phyloP scores from a whole-genome alignment of 2,113 vertebrate species.

The Tragelaphus buxtoni region DNA sequence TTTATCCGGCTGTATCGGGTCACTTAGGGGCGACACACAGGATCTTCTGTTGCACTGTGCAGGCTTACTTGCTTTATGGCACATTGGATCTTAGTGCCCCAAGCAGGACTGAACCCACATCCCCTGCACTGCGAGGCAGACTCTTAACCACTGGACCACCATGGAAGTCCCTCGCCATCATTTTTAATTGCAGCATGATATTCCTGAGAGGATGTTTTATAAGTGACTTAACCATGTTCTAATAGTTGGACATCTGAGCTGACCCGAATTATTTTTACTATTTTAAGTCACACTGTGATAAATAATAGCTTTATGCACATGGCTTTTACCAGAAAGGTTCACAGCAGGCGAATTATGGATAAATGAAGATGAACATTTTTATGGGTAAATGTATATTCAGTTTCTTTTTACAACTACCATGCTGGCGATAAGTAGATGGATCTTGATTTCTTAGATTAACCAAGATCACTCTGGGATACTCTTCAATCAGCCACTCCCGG shows the following conservation, averaged over 20 bases:
- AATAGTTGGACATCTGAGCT: neutral
- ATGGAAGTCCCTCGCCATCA: neutral
- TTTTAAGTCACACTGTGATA: neutral
- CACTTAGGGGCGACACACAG: neutral
- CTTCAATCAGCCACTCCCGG: neutral
- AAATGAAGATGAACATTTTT: neutral
- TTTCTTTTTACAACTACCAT: neutral
- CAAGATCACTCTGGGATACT: neutral
- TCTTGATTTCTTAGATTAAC: neutral
- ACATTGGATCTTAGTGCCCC: neutral
- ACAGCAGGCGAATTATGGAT: neutral
- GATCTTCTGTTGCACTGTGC: accelerated
- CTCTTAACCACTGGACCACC: neutral
- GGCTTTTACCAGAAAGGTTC: neutral
- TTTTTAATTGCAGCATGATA: neutral
- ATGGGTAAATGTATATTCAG: neutral
- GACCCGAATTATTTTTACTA: neutral
- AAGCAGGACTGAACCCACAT: neutral
- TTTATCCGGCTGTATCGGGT: neutral
- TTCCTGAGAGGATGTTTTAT: neutral
- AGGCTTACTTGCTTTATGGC: neutral
- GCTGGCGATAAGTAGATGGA: neutral
- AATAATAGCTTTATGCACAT: neutral
- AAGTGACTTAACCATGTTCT: neutral
- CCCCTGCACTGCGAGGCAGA: neutral